Conservation (phyloP, 2,888 invertebrate genomes). For the Lypha dubia region DNA sequence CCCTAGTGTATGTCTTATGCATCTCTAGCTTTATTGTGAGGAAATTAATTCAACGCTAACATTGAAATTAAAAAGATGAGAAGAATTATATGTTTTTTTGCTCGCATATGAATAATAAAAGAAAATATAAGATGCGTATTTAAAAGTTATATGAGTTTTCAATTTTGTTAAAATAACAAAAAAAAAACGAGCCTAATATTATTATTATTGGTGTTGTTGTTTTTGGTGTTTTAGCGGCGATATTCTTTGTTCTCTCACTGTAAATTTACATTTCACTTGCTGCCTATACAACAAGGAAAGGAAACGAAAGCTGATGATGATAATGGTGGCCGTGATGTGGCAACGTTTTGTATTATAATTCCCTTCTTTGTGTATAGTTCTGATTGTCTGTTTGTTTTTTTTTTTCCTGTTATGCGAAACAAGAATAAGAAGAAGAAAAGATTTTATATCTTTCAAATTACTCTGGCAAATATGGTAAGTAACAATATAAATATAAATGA, state of each 20-base stretch:
- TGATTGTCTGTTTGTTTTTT: conserved; percentile 29
- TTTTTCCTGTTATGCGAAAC: conserved; percentile 23
- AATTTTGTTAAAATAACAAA: conserved; percentile 44
- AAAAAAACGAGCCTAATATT: conserved; percentile 35
- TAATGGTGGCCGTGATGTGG: conserved; percentile 26
- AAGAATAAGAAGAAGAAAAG: conserved; percentile 15
- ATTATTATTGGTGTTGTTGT: background rate
- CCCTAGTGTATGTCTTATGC: background rate
- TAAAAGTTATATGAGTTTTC: conserved; percentile 25
- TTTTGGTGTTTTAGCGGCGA: too few relatives aligned
- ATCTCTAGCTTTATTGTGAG: background rate
- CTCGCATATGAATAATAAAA: conserved; percentile 2
- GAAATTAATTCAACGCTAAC: conserved; percentile 1
- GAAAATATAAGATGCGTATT: background rate
- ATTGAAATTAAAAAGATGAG: background rate
- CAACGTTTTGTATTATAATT: conserved; percentile 48
- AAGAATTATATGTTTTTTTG: background rate
- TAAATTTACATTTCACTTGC: conserved; percentile 15
- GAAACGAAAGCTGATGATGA: background rate
- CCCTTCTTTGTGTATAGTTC: conserved; percentile 25
- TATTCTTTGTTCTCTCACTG: conserved; percentile 28
- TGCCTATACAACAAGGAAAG: background rate
- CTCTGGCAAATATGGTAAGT: conserved; percentile 54
- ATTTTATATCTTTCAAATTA: conserved; percentile 65
- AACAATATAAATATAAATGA: conserved; percentile 30